phyloP scores from a whole-genome alignment of 37 sponge, comb jelly and placozoan species.

The Cladorhizidae sp. region DNA sequence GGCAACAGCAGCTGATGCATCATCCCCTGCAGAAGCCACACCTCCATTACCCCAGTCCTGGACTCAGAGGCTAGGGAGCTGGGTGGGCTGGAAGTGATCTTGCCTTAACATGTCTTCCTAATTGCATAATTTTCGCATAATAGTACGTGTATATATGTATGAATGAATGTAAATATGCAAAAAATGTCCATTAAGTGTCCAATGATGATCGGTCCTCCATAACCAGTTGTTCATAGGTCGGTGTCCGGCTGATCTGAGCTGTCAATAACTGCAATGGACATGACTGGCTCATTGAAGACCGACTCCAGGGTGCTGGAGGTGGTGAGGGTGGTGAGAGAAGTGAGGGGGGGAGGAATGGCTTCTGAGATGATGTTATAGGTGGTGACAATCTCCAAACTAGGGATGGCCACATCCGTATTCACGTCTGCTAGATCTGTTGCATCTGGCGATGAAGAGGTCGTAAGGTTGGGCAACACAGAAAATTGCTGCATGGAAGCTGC shows the following conservation, averaged over 20 bases:
- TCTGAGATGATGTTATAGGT: slow-evolving; percentile 56
- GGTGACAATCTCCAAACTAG: slow-evolving; percentile 39
- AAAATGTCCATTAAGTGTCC: no score
- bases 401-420: slow-evolving; percentile 5
- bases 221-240: neutral
- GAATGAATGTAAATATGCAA: no score
- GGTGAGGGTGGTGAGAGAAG: slow-evolving; percentile 60
- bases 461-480: slow-evolving; percentile 29
- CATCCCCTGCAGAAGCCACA: neutral
- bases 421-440: slow-evolving; percentile 30
- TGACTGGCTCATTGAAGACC: slow-evolving; percentile 74
- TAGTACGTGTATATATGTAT: no score
- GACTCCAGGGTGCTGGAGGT: slow-evolving; percentile 67
- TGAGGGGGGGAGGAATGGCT: slow-evolving; percentile 41
- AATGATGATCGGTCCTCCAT: slow-evolving; percentile 9
- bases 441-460: slow-evolving; percentile 6
- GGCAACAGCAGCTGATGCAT: no score
- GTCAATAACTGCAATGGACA: slow-evolving; percentile 48
- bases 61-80: slow-evolving; percentile 53
- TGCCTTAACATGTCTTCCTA: no score
- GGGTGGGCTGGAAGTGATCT: slow-evolving; percentile 69
- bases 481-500: slow-evolving; percentile 18
- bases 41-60: neutral
- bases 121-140: neutral
- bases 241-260: slow-evolving; percentile 10